Conservation (phyloP, 2,888 invertebrate species). For the Steinernema carpocapsae region DNA sequence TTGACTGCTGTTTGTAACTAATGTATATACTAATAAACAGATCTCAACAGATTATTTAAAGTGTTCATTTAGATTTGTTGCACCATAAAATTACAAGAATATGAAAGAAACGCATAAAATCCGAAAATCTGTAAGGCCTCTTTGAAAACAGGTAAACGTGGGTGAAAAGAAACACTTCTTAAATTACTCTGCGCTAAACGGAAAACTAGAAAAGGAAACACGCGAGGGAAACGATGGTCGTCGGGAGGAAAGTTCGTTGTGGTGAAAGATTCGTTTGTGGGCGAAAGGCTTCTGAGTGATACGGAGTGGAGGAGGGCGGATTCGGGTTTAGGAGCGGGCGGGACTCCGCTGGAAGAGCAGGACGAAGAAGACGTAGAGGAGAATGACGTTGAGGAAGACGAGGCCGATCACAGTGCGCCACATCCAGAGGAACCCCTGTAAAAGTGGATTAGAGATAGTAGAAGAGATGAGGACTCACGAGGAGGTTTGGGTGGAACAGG, state of each 20-base stretch:
- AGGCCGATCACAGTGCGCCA: conserved; percentile 66
- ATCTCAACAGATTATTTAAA: conserved; percentile 18
- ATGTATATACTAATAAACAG: conserved; percentile 31
- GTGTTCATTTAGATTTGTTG: neutral
- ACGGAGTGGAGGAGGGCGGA: neutral
- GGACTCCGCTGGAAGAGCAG: conserved; percentile 64
- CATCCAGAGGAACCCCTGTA: conserved; percentile 61
- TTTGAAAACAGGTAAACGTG: conserved; percentile 9
- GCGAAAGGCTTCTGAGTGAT: conserved; percentile 23
- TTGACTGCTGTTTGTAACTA: conserved; percentile 4
- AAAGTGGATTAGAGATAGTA: neutral
- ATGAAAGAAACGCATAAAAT: conserved; percentile 5
- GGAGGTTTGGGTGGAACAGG: conserved; percentile 93
- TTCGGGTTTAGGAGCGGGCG: conserved; percentile 1
- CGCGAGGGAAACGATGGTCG: conserved; percentile 1
- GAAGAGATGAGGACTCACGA: conserved; percentile 76
- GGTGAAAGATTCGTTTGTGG: conserved; percentile 28
- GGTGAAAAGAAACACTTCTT: neutral
- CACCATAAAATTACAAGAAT: conserved; percentile 6
- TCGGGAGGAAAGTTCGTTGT: conserved; percentile 14
- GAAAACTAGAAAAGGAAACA: neutral
- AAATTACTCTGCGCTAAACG: conserved; percentile 9
- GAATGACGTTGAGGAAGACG: conserved; percentile 60
- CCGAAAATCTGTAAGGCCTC: conserved; percentile 25
- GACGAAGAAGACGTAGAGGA: conserved; percentile 65